These are phyloP conservation scores for Bubalus kerabau DNA, from an alignment of 2,113 vertebrate genomes.

Conservation along the genomic window DNA sequence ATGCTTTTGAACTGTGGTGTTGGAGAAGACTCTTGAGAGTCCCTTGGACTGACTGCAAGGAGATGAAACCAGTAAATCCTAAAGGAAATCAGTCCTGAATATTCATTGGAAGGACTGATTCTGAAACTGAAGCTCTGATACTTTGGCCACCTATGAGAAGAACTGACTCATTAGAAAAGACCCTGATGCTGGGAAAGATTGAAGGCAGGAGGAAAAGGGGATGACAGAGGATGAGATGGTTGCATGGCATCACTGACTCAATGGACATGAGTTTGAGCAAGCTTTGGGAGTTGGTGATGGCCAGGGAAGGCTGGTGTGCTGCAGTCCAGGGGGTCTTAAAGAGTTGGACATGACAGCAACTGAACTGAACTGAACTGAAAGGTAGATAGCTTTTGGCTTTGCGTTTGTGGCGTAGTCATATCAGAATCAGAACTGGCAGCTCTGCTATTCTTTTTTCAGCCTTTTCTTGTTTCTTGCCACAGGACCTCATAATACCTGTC, in stretches of 20 bases:
- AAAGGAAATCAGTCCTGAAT: neutral
- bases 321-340: neutral
- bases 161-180: neutral
- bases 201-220: neutral
- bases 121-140: neutral
- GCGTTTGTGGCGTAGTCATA: neutral
- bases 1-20: neutral
- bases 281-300: neutral
- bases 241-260: neutral
- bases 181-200: neutral
- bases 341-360: neutral
- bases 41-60: neutral
- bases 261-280: neutral
- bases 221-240: neutral
- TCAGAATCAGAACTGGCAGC: neutral
- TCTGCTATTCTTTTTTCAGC: neutral
- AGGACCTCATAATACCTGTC: neutral
- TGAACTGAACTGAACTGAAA: neutral
- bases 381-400: neutral
- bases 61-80: neutral
- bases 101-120: neutral
- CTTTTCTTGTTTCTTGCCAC: neutral
- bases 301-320: neutral
- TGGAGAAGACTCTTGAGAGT: neutral
- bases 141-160: neutral